Evolutionary conservation across 2,888 invertebrate genomes (phyloP).

Genomic region (Blomia tropicalis): DNA sequence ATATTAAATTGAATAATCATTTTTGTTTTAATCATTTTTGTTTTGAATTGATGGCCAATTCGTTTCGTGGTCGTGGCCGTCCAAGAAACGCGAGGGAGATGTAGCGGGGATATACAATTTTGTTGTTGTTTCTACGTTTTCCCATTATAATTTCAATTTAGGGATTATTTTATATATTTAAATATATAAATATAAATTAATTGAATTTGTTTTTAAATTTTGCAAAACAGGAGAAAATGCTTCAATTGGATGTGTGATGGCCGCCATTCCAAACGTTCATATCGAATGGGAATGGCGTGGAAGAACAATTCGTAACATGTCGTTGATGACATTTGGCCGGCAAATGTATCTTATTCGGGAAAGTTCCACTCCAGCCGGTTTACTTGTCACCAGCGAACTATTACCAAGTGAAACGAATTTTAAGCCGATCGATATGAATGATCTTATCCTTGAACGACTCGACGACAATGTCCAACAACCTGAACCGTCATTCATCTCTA

Average conservation of each 20-base stretch:
- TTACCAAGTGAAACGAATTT: not conserved
- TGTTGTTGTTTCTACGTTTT: too few relatives aligned
- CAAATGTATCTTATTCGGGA: slow-evolving; percentile 31
- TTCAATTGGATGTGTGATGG: slow-evolving; percentile 28
- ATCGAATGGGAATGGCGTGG: slow-evolving; percentile 30
- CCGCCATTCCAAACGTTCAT: slow-evolving; percentile 28
- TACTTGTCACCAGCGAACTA: not conserved
- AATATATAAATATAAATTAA: not conserved
- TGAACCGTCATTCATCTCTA: not conserved
- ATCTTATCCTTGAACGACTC: not conserved
- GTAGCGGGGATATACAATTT: too few relatives aligned
- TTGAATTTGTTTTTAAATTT: not conserved
- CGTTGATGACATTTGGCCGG: slow-evolving; percentile 31
- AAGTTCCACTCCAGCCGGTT: slow-evolving; percentile 7
- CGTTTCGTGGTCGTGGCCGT: too few relatives aligned
- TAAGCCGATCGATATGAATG: not conserved
- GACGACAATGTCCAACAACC: not conserved
- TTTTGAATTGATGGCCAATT: too few relatives aligned
- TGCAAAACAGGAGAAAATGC: slow-evolving; percentile 30
- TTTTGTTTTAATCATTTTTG: too few relatives aligned
- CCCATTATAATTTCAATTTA: too few relatives aligned
- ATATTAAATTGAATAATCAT: too few relatives aligned
- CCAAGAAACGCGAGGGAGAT: too few relatives aligned
- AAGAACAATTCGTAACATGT: slow-evolving; percentile 29
- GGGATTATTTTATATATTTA: too few relatives aligned